A percentile compares a stretch with the other conserved stretches of the same genome.
These are phyloP conservation scores for Podarcis cretensis DNA, from an alignment of 2,113 vertebrate genomes.

Conservation along the genomic window DNA sequence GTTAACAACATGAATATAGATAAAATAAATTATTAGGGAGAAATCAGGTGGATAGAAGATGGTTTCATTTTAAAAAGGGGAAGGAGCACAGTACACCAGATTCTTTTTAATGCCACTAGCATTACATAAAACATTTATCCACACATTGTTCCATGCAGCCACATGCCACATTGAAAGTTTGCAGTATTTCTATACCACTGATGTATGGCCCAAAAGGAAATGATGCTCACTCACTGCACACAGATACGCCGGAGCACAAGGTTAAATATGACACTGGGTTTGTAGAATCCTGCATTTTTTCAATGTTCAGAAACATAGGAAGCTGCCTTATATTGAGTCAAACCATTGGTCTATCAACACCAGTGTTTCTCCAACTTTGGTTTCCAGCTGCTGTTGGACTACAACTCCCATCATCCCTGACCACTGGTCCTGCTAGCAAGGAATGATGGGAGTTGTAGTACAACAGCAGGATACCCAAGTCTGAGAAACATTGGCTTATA, in stretches of 20 bases:
- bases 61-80: not conserved
- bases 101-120: not conserved
- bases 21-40: not conserved
- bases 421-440: too few species aligned
- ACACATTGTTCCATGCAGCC: not conserved
- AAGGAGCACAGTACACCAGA: too few species aligned
- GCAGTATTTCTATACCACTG: not conserved
- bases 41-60: not conserved
- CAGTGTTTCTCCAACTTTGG: too few species aligned
- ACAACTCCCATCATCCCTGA: too few species aligned
- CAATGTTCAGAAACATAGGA: too few species aligned
- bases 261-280: not conserved
- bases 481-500: too few species aligned
- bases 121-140: not conserved
- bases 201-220: not conserved
- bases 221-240: not conserved
- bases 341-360: too few species aligned
- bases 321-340: too few species aligned
- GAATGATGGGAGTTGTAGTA: too few species aligned
- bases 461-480: too few species aligned
- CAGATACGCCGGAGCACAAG: not conserved
- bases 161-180: not conserved
- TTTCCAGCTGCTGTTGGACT: too few species aligned
- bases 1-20: not conserved
- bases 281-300: not conserved